Evolutionary conservation across 2,113 vertebrate genomes (phyloP), one percentile per base, ranked within the genome.

Genomic region (Neotragus moschatus): DNA sequence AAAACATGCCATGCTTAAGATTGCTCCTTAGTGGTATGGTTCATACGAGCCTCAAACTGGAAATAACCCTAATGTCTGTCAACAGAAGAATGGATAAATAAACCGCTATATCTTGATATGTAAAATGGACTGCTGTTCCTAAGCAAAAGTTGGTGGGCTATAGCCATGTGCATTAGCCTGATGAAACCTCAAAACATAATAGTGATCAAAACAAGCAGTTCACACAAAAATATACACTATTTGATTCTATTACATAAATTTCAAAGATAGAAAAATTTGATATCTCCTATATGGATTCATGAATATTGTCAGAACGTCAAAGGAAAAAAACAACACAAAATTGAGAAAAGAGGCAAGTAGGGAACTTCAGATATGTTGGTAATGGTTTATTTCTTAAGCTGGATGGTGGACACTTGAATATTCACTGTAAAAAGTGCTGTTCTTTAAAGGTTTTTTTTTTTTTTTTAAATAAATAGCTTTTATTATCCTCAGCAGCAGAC

Each of bases 391-490:
- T 87, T 79, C n/a, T 93, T 93, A 77, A 93, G 33, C 19, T 80
- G 73, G n/a, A 21, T n/a, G n/a, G 33, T 63, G 9, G 11, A 11
- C 70, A 80, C 26, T 53, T 79, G n/a, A 26, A 17, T 61, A 15
- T n/a, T 80, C 84, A 86, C 60, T 79, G 49, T 9, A 33, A 56
- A 17, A 93, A 61, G 47, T 63, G 8, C 47, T 80, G 25, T 84
- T 36, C 79, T 70, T 94, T 63, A 53, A n/a, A n/a, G n/a, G n/a
- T n/a, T n/a, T n/a, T n/a, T n/a, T n/a, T n/a, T n/a, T n/a, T n/a
- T n/a, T n/a, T n/a, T n/a, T n/a, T n/a, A 97, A 96, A 98, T 92
- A 84, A 84, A 84, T 80, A 90, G 79, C 21, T 94, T 97, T 98
- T 97, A 98, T 98, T 96, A 25, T 89, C 33, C 23, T 61, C 33